Percentiles rank a stretch among this genome's conserved stretches.
phyloP scores from a whole-genome alignment of 2,113 vertebrate genomes.

The Istiophorus platypterus region DNA sequence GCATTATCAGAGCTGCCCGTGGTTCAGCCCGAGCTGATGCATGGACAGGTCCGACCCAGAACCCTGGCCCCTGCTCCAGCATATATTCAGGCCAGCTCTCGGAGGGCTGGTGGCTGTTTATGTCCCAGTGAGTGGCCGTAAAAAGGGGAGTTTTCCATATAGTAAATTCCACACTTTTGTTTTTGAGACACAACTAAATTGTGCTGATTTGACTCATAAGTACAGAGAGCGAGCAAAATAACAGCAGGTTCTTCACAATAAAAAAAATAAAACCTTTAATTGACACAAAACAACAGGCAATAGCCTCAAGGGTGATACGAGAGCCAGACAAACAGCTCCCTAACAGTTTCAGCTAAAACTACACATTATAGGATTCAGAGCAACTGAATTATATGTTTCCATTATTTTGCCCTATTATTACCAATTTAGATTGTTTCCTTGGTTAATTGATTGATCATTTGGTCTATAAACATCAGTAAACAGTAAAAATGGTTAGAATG shows the following conservation, averaged over 20 bases:
- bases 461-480: not conserved
- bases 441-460: not conserved
- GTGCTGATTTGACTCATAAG: not conserved
- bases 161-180: not conserved
- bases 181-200: not conserved
- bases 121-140: not conserved
- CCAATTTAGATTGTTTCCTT: not conserved
- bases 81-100: not conserved
- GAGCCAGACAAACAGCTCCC: too few species aligned
- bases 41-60: too few species aligned
- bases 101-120: not conserved
- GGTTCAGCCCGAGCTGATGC: conserved; percentile 19
- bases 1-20: conserved; percentile 22
- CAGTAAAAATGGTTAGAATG: not conserved
- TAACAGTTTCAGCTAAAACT: not conserved
- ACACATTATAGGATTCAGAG: not conserved
- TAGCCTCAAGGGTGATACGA: not conserved
- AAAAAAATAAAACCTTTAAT: not conserved
- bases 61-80: not conserved
- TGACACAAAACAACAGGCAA: not conserved
- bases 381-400: not conserved
- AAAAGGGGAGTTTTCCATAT: too few species aligned
- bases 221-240: not conserved
- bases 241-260: not conserved
- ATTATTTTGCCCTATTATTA: not conserved